phyloP scores from a whole-genome alignment of 2,888 invertebrate genomes.

The Neria commutata region DNA sequence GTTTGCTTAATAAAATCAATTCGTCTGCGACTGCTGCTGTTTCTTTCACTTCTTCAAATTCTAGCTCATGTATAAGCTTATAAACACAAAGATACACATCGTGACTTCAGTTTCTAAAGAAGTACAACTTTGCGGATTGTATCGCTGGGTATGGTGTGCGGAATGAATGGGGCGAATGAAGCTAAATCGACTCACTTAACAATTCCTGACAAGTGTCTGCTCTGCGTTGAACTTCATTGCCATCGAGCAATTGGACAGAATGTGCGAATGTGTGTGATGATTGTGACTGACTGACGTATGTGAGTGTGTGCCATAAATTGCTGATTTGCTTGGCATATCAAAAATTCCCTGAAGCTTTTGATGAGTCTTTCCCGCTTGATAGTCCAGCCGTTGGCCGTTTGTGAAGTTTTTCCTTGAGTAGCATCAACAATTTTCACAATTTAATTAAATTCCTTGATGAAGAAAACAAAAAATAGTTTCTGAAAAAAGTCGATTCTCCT shows the following conservation, averaged over 20 bases:
- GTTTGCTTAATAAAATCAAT: constrained; percentile 40
- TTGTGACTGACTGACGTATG: background rate
- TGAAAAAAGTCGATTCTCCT: no score
- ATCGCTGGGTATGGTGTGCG: background rate
- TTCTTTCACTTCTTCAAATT: no score
- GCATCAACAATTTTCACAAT: no score
- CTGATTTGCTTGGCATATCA: constrained; percentile 7
- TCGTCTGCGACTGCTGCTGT: no score
- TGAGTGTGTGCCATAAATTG: background rate
- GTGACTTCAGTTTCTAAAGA: background rate
- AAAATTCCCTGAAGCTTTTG: no score
- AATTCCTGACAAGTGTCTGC: background rate
- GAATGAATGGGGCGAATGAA: background rate
- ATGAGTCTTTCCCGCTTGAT: no score
- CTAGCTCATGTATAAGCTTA: background rate
- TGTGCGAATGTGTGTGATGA: background rate
- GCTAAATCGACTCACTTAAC: background rate
- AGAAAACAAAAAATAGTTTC: no score
- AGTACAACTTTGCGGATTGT: no score
- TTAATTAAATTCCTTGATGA: no score
- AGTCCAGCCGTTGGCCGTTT: no score
- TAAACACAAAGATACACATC: background rate
- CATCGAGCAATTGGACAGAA: constrained; percentile 5
- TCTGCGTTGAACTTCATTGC: background rate
- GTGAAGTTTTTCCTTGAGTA: no score